Base-by-base conservation (phyloP, 2,797 vertebrate genomes). In the Sebastes minor region DNA sequence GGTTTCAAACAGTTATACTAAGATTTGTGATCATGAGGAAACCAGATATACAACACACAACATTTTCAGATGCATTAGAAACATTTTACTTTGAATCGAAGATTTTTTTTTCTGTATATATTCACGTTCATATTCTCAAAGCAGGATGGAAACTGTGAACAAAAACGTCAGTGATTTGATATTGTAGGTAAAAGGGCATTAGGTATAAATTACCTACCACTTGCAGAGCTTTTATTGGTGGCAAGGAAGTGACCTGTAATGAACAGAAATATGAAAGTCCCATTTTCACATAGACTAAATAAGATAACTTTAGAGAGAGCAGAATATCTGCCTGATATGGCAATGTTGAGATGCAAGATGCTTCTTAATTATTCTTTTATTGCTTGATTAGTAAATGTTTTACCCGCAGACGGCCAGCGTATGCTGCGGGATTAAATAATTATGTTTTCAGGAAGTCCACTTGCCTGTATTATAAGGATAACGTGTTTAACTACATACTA, bases 21-120 rank as follows among this genome's bases (percentile, higher is more conserved):
- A 86, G 74, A 81, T 90, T 88, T 88, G 59, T 91, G 80, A 87
- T 83, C 85, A 87, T 81, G 86, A 87, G 80, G 85, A 76, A 77
- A 23, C 52, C 70, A 78, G 32, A 73, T 57, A 57, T 12, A 56
- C n/a, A 59, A 42, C 71, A 46, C 56, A 32, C 38, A 56, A 32
- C 38, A 3, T 13, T 33, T 69, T 75, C 14, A 28, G 68, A 25
- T 72, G 35, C 32, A 35, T 28, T 38, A 25, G 5, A 81, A 67
- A 63, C 33, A 13, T 80, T 88, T 65, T 22, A 30, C 25, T 65
- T 73, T 55, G 1, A 57, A 12, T 56, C 1, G 14, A 38, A 52
- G 49, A 23, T 22, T 8, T 49, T 30, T 49, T 30, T 61, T 56
- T 64, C 12, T 12, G 49, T 69, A 18, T 56, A 27, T 57, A 14